A percentile compares a stretch with the other conserved stretches of the same genome.
Evolutionary conservation across 2,113 vertebrate species (phyloP).

Genomic region (Myanophis thanlyinensis): DNA sequence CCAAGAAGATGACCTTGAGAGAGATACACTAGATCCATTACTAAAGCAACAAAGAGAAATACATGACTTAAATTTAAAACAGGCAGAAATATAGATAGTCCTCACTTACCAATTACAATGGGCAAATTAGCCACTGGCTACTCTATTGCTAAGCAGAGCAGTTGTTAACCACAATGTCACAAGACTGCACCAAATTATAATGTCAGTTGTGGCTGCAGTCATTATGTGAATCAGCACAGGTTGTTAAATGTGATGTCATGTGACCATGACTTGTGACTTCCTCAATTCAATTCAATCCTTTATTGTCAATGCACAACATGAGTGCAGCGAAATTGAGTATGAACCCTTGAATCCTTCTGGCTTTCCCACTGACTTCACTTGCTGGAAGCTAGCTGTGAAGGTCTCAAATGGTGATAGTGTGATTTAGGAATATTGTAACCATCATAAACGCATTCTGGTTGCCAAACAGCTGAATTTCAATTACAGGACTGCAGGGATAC

Average conservation of each 20-base stretch:
- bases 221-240: background rate
- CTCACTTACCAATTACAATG: background rate
- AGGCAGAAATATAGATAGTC: background rate
- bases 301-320: no score
- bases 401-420: background rate
- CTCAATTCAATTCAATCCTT: no score
- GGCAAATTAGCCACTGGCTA: background rate
- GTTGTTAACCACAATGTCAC: background rate
- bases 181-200: background rate
- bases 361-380: background rate
- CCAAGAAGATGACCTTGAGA: background rate
- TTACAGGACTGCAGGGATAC: background rate
- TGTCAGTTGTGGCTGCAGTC: background rate
- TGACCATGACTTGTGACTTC: background rate
- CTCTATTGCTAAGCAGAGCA: background rate
- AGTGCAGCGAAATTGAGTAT: no score
- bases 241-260: background rate
- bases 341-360: no score
- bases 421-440: background rate
- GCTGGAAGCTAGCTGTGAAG: background rate
- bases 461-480: background rate
- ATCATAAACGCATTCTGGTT: background rate
- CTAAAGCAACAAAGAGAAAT: background rate
- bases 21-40: background rate
- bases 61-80: background rate